Evolutionary conservation across 2,797 vertebrate genomes (phyloP), one percentile per base, ranked within the genome.

Genomic region (Channallabes apus): DNA sequence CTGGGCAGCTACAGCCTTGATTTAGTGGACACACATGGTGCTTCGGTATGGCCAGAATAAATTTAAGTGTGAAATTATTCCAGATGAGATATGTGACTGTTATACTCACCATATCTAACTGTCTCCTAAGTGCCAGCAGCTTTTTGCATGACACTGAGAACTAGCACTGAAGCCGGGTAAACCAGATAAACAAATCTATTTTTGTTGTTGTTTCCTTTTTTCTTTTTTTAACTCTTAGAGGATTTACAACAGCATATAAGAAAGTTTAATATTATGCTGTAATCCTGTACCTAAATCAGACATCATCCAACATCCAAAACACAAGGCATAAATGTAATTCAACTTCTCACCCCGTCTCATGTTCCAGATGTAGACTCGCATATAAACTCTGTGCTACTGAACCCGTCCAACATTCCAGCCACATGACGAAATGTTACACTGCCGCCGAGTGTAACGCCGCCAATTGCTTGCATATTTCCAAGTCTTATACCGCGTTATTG

Each of bases 51-150:
- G 86, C 88, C 88, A 86, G 83, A 87, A 90, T 79, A 85, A 29
- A 79, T 83, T 85, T 75, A 86, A 87, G 89, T 88, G 89, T 90
- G 91, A 91, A 91, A 91, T 89, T 88, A 88, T 90, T 89, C 89
- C 89, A 91, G 90, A 92, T 91, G 91, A 88, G 89, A 89, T 86
- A 86, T 71, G 80, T 87, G 71, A 89, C 89, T 86, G 88, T 71
- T 59, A 82, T 20, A 64, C 69, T 58, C 75, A 82, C 82, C 86
- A 80, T 86, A 86, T 90, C 86, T 85, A 89, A 88, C 84, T 88
- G 82, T 80, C 83, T 83, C 84, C 65, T 81, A 89, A 90, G 86
- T 83, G 84, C 83, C 86, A 88, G 73, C 88, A 89, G 88, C 82
- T 88, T 82, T 79, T 68, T 85, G 75, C 61, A 86, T 86, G 83